These are phyloP conservation scores for Flexamia atlantica DNA, from an alignment of 2,888 invertebrate species.

Conservation along the genomic window DNA sequence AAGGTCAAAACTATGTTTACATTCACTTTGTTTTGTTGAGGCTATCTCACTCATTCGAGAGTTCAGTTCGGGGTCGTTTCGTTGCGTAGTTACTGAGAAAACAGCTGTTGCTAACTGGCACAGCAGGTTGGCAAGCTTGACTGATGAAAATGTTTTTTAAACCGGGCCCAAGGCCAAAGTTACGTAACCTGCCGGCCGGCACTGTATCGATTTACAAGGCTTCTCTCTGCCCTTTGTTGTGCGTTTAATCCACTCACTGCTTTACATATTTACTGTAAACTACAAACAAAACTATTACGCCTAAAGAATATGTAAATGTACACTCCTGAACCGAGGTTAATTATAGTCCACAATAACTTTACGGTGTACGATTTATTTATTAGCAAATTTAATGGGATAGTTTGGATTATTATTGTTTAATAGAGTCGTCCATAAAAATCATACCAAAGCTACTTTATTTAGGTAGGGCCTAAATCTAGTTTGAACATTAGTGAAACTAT, in stretches of 20 bases:
- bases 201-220: conserved; percentile 26
- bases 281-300: too few species aligned
- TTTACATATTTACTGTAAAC: too few species aligned
- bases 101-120: conserved; percentile 50
- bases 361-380: too few species aligned
- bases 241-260: not conserved
- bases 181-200: conserved; percentile 52
- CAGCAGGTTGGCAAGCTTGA: conserved; percentile 31
- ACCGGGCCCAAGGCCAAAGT: conserved; percentile 43
- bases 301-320: too few species aligned
- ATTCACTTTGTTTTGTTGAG: conserved; percentile 14
- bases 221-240: conserved; percentile 23
- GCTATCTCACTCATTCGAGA: not conserved
- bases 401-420: too few species aligned
- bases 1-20: conserved; percentile 34
- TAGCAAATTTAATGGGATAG: too few species aligned
- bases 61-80: conserved; percentile 49
- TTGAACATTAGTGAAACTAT: too few species aligned
- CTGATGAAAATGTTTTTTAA: conserved; percentile 44
- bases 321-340: too few species aligned
- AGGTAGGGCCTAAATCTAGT: too few species aligned
- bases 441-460: too few species aligned
- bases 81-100: conserved; percentile 33
- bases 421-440: too few species aligned
- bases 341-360: too few species aligned